These are phyloP conservation scores for Physeter macrocephalus DNA, from an alignment of 2,113 vertebrate species.

Conservation along the genomic window DNA sequence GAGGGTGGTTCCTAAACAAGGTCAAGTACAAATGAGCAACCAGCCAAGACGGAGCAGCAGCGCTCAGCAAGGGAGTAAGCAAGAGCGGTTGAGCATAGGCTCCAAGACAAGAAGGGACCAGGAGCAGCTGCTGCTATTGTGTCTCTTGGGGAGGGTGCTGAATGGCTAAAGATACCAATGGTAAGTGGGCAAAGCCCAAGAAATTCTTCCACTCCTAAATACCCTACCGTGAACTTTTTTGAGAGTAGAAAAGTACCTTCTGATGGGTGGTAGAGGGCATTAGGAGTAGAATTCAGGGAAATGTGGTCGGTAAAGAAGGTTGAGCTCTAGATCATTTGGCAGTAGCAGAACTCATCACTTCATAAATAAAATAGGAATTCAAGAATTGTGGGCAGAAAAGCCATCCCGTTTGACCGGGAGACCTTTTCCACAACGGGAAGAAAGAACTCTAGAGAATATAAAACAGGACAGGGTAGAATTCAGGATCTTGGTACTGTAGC, in stretches of 20 bases:
- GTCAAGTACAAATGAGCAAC: neutral
- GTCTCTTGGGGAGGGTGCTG: neutral
- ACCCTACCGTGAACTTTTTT: neutral
- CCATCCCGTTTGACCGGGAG: neutral
- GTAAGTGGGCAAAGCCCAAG: neutral
- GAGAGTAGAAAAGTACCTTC: neutral
- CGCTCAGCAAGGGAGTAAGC: no score
- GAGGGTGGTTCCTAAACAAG: neutral
- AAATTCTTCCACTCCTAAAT: neutral
- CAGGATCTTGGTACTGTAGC: neutral
- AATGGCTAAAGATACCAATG: neutral
- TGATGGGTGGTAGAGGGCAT: accelerated
- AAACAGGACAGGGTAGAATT: neutral
- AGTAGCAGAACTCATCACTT: neutral
- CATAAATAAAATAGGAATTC: neutral
- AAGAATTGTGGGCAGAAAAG: neutral
- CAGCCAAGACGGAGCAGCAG: neutral
- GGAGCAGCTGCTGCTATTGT: accelerated
- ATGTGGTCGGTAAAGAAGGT: neutral
- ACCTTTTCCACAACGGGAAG: neutral
- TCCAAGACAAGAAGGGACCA: no score
- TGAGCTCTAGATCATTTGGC: neutral
- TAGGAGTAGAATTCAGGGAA: neutral
- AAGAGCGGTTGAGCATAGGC: accelerated
- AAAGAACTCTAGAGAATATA: neutral